A percentile compares a stretch with the other conserved stretches of the same genome.
Evolutionary conservation across 2,113 vertebrate species (phyloP).

Genomic region (Ophthalmolycus amberensis): DNA sequence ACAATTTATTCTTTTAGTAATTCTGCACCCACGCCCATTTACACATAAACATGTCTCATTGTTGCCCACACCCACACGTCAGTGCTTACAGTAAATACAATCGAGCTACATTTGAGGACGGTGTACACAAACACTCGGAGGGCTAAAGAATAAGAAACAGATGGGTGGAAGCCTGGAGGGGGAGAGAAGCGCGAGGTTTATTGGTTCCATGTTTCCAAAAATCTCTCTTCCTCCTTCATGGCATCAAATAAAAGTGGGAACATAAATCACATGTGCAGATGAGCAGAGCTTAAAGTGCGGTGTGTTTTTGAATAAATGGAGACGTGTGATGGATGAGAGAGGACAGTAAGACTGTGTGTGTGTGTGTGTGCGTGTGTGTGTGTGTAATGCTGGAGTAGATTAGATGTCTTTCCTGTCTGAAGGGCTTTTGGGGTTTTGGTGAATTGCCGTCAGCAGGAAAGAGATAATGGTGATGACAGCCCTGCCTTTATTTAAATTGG

Average conservation of each 20-base stretch:
- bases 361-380: not conserved
- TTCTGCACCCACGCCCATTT: not conserved
- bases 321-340: not conserved
- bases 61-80: conserved; percentile 4
- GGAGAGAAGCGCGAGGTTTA: not conserved
- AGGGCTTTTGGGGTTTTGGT: conserved; percentile 34
- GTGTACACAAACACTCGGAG: not conserved
- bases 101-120: not conserved
- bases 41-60: not conserved
- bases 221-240: not conserved
- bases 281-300: not conserved
- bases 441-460: conserved; percentile 45
- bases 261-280: not conserved
- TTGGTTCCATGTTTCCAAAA: not conserved
- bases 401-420: conserved; percentile 22
- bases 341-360: not conserved
- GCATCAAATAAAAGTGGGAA: not conserved
- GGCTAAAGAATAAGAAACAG: not conserved
- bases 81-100: conserved; percentile 24
- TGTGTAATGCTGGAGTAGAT: conserved; percentile 14
- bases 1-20: not conserved
- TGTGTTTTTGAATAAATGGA: conserved; percentile 1
- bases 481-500: conserved; percentile 19
- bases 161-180: not conserved
- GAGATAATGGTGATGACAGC: conserved; percentile 27